A percentile compares a stretch with the other conserved stretches of the same genome.
Evolutionary conservation across 2,888 invertebrate species (phyloP).

Genomic region (Itoplectis maculator): DNA sequence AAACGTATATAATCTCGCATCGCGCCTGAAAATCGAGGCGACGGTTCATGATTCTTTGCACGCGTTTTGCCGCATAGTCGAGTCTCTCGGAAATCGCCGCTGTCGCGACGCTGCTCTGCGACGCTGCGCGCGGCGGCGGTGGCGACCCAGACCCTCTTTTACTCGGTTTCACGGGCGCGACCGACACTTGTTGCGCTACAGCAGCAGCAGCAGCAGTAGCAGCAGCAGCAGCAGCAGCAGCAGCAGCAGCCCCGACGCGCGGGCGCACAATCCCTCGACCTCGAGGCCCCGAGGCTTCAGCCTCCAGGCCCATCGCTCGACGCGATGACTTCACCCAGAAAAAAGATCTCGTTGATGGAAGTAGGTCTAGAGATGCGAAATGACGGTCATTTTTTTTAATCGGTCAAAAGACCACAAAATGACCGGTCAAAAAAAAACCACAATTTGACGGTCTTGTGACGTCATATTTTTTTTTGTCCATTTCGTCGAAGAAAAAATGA

Average conservation of each 20-base stretch:
- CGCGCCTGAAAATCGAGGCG: too few relatives aligned
- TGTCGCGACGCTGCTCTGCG: too few relatives aligned
- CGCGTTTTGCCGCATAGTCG: neutral
- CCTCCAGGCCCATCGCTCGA: constrained; percentile 9
- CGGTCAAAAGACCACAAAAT: too few relatives aligned
- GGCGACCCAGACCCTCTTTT: constrained; percentile 54
- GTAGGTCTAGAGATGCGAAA: too few relatives aligned
- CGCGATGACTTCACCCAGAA: constrained; percentile 13
- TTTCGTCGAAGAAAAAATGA: too few relatives aligned
- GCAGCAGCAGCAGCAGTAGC: neutral
- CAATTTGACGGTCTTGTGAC: too few relatives aligned
- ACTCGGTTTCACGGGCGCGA: constrained; percentile 60
- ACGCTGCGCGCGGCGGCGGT: too few relatives aligned
- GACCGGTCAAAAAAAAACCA: too few relatives aligned
- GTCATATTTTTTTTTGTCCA: too few relatives aligned
- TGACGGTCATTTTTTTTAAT: too few relatives aligned
- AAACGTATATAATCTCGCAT: too few relatives aligned
- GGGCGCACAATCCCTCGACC: constrained; percentile 24
- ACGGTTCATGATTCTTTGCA: neutral
- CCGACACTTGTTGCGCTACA: constrained; percentile 58
- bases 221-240: constrained; percentile 3
- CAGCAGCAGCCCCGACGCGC: constrained; percentile 12
- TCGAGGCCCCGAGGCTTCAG: constrained; percentile 9
- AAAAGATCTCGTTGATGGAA: too few relatives aligned
- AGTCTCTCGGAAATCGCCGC: neutral